Evolutionary conservation across 1,140 invertebrate genomes (phyloP).

Genomic region (Cydia strobilella): DNA sequence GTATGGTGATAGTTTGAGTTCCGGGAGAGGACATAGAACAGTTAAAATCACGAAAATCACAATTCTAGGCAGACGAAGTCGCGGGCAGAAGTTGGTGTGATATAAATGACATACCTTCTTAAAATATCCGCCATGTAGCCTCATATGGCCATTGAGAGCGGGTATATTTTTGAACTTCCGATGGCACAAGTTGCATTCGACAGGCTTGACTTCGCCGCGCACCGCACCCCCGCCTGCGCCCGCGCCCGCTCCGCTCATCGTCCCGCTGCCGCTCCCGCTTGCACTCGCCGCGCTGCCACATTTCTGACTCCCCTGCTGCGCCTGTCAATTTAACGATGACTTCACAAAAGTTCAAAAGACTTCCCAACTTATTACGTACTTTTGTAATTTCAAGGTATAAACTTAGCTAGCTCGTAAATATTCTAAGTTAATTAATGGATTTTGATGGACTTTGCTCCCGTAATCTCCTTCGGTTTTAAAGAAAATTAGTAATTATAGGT

Average conservation of each 20-base stretch:
- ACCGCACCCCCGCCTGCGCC: slow-evolving; percentile 37
- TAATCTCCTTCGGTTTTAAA: slow-evolving; percentile 59
- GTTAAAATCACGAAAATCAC: too few species aligned
- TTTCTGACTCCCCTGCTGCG: slow-evolving; percentile 65
- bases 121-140: slow-evolving; percentile 97
- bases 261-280: slow-evolving; percentile 45
- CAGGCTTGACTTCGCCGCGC: slow-evolving; percentile 84
- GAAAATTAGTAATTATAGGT: slow-evolving; percentile 63
- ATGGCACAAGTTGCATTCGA: slow-evolving; percentile 96
- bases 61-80: too few species aligned
- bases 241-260: slow-evolving; percentile 30
- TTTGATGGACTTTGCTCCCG: slow-evolving; percentile 58
- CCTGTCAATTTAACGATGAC: slow-evolving; percentile 66
- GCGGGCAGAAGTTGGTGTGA: neutral
- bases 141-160: slow-evolving; percentile 98
- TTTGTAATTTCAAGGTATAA: slow-evolving; percentile 72
- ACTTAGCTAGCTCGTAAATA: slow-evolving; percentile 73
- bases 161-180: slow-evolving; percentile 98
- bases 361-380: slow-evolving; percentile 69
- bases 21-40: too few species aligned
- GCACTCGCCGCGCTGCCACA: slow-evolving; percentile 43
- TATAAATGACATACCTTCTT: slow-evolving; percentile 86
- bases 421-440: slow-evolving; percentile 75
- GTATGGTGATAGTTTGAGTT: too few species aligned
- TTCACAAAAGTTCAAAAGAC: slow-evolving; percentile 70